phyloP scores from a whole-genome alignment of 1,140 invertebrate genomes.

The Macrostomum lignano region DNA sequence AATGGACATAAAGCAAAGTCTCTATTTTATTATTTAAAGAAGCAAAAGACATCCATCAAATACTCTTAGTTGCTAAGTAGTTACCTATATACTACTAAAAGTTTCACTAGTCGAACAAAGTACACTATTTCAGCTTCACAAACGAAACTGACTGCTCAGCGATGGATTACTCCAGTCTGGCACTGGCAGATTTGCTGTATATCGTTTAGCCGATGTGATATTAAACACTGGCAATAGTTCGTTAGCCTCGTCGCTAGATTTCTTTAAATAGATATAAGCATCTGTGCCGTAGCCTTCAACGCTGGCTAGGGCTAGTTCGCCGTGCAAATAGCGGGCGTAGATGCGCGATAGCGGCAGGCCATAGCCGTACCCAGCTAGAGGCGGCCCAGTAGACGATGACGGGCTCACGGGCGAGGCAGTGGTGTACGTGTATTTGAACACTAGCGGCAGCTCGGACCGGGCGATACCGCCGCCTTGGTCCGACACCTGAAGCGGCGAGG shows the following conservation, averaged over 20 bases:
- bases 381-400: background rate
- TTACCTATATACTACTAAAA: no score
- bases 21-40: no score
- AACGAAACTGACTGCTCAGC: background rate
- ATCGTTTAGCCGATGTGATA: conserved; percentile 64
- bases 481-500: conserved; percentile 41
- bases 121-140: no score
- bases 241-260: conserved; percentile 43
- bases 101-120: no score
- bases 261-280: conserved; percentile 68
- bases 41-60: no score
- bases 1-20: no score
- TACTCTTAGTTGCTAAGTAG: no score
- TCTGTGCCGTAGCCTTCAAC: conserved; percentile 88
- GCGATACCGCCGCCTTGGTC: conserved; percentile 48
- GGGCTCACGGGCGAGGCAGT: conserved; percentile 30
- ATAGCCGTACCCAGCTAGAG: conserved; percentile 57
- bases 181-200: conserved; percentile 41
- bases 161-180: conserved; percentile 44
- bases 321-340: conserved; percentile 88
- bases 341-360: conserved; percentile 75
- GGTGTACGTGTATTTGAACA: conserved; percentile 97
- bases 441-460: conserved; percentile 26
- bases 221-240: conserved; percentile 82
- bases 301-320: conserved; percentile 62